These are phyloP conservation scores for Amblyjoppa fuscipennis DNA, from an alignment of 2,888 invertebrate genomes.

Conservation along the genomic window DNA sequence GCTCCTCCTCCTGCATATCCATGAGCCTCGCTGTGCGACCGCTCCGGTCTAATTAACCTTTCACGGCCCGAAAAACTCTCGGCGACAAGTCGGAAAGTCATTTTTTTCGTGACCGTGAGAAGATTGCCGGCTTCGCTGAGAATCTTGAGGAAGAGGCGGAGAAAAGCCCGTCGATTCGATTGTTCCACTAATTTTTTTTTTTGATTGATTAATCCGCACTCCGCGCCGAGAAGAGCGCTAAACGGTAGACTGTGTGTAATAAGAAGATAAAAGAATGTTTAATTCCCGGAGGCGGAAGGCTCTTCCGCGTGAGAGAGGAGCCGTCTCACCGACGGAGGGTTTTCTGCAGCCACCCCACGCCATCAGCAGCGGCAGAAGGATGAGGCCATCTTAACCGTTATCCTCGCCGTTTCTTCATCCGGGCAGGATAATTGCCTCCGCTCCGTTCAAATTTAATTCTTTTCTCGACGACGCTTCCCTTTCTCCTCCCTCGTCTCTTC, in stretches of 20 bases:
- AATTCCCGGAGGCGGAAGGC: constrained; percentile 78
- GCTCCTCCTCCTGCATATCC: constrained; percentile 37
- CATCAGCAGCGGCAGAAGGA: constrained; percentile 59
- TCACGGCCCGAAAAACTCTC: background rate
- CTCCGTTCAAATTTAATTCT: constrained; percentile 79
- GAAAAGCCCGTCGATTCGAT: constrained; percentile 30
- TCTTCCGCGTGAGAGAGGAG: constrained; percentile 65
- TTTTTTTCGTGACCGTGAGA: background rate
- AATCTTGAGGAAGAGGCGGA: constrained; percentile 1
- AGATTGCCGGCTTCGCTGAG: constrained; percentile 20
- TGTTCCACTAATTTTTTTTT: constrained; percentile 76
- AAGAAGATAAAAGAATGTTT: constrained; percentile 81
- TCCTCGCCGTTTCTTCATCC: constrained; percentile 77
- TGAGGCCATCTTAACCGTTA: constrained; percentile 74
- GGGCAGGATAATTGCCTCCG: constrained; percentile 78
- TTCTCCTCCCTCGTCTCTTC: background rate
- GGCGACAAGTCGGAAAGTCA: background rate
- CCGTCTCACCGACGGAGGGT: constrained; percentile 39
- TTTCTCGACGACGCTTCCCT: constrained; percentile 72
- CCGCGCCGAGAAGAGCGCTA: constrained; percentile 74
- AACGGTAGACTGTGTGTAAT: constrained; percentile 65
- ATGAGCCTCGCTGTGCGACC: constrained; percentile 25
- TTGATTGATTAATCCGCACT: constrained; percentile 83
- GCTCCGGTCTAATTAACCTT: constrained; percentile 45
- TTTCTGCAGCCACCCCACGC: constrained; percentile 48